Conservation (phyloP, 2,888 invertebrate genomes). For the Oscheius sp. region DNA sequence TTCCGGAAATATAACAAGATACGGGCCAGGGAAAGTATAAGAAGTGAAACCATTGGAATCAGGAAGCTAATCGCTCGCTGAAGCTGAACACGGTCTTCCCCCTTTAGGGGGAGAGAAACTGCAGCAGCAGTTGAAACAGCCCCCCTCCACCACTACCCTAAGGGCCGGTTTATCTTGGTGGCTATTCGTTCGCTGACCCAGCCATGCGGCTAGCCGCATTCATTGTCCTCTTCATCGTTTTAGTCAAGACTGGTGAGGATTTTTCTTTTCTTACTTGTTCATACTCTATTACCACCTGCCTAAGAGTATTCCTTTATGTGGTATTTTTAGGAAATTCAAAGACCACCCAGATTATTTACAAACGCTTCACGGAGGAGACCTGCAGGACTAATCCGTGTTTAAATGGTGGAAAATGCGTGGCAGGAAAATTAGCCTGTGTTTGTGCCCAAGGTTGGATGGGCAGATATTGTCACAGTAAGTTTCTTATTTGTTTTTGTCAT, state of each 20-base stretch:
- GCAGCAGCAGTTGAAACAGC: slow-evolving; percentile 33
- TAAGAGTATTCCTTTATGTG: no score
- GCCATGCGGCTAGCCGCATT: slow-evolving; percentile 36
- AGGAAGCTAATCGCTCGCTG: slow-evolving; percentile 31
- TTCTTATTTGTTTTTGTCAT: neutral
- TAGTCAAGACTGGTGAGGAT: slow-evolving; percentile 27
- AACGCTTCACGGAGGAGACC: slow-evolving; percentile 52
- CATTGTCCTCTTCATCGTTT: slow-evolving; percentile 35
- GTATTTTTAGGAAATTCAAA: slow-evolving; percentile 45
- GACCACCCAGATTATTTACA: slow-evolving; percentile 52
- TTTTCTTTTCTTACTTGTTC: neutral
- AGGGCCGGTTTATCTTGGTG: slow-evolving; percentile 29
- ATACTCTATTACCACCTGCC: neutral
- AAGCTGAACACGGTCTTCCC: slow-evolving; percentile 25
- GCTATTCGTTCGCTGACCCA: slow-evolving; percentile 37
- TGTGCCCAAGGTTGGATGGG: slow-evolving; percentile 73
- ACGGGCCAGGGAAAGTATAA: slow-evolving; percentile 3
- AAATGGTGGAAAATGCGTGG: slow-evolving; percentile 67
- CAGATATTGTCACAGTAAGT: slow-evolving; percentile 71
- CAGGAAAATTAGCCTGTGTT: slow-evolving; percentile 69
- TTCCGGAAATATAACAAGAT: neutral
- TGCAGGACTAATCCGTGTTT: slow-evolving; percentile 67
- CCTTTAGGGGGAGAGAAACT: slow-evolving; percentile 21
- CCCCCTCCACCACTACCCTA: slow-evolving; percentile 6
- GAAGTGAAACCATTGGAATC: slow-evolving; percentile 21